Conservation (phyloP, 1,140 invertebrate genomes). For the Aphidius ervi region DNA sequence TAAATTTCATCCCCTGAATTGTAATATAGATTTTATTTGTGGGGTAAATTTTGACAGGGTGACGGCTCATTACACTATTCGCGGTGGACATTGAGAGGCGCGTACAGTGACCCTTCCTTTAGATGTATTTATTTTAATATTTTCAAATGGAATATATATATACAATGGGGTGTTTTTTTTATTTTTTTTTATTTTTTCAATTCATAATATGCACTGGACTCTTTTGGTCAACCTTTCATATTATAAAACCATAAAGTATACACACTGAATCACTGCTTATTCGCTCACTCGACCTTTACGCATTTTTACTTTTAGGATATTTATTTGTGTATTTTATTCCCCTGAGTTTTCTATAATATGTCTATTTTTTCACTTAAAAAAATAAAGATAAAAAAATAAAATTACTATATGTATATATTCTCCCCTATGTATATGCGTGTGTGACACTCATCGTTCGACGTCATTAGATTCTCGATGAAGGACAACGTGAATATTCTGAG, state of each 20-base stretch:
- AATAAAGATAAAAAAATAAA: slow-evolving; percentile 20
- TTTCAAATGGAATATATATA: slow-evolving; percentile 3
- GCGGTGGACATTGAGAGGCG: slow-evolving; percentile 30
- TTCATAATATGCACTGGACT: slow-evolving; percentile 17
- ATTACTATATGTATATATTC: slow-evolving; percentile 14
- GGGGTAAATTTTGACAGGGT: slow-evolving; percentile 28
- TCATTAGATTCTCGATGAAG: slow-evolving; percentile 26
- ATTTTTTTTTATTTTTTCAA: not conserved
- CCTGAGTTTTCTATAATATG: slow-evolving; percentile 4
- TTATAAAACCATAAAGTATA: slow-evolving; percentile 49
- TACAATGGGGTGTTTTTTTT: slow-evolving; percentile 8
- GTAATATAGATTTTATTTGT: slow-evolving; percentile 44
- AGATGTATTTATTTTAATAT: slow-evolving; percentile 26
- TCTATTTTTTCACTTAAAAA: slow-evolving; percentile 19
- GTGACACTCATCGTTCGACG: slow-evolving; percentile 20
- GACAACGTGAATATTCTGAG: slow-evolving; percentile 4
- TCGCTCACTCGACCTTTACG: slow-evolving; percentile 17
- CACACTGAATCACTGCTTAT: slow-evolving; percentile 22
- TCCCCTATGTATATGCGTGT: not conserved
- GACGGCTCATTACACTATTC: slow-evolving; percentile 46
- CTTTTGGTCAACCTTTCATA: slow-evolving; percentile 41
- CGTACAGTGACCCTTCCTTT: slow-evolving; percentile 22
- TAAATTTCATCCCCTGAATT: slow-evolving; percentile 22
- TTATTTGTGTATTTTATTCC: not conserved
- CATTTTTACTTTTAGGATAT: not conserved